These are phyloP conservation scores for Apantesis nais DNA, from an alignment of 2,888 invertebrate genomes.

Conservation along the genomic window DNA sequence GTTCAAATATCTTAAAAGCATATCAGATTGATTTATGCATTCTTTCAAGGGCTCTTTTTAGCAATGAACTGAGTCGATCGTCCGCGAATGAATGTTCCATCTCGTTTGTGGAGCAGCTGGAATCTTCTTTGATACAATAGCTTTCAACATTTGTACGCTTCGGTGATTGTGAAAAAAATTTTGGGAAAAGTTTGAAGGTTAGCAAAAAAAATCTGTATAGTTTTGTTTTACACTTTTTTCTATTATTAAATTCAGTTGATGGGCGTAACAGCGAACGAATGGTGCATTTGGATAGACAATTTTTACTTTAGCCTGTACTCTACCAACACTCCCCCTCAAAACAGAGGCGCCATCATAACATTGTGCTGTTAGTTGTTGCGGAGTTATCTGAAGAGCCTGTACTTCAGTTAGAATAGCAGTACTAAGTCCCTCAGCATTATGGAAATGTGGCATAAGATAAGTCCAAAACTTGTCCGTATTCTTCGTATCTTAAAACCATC, in stretches of 20 bases:
- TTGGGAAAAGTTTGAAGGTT: constrained; percentile 12
- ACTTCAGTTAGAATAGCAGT: background rate
- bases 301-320: constrained; percentile 12
- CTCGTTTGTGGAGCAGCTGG: constrained; percentile 6
- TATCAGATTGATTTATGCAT: constrained; percentile 7
- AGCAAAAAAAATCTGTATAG: constrained; percentile 11
- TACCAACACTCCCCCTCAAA: constrained; percentile 13
- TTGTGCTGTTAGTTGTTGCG: constrained; percentile 18
- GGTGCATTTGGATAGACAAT: constrained; percentile 4
- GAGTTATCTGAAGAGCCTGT: constrained; percentile 5
- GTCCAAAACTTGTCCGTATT: background rate
- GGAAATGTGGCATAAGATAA: background rate
- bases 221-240: constrained; percentile 13
- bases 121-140: constrained; percentile 3
- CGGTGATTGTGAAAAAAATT: constrained; percentile 1
- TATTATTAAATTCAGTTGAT: constrained; percentile 16
- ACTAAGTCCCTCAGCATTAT: constrained; percentile 8
- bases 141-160: background rate
- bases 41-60: constrained; percentile 4
- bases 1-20: background rate
- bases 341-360: constrained; percentile 19
- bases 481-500: constrained; percentile 3
- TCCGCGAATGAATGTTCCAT: constrained; percentile 7
- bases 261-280: constrained; percentile 14
- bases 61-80: background rate